Evolutionary conservation across 37 sponge, comb jelly and placozoan genomes (phyloP).

Genomic region (Mnemiopsis leidyi): DNA sequence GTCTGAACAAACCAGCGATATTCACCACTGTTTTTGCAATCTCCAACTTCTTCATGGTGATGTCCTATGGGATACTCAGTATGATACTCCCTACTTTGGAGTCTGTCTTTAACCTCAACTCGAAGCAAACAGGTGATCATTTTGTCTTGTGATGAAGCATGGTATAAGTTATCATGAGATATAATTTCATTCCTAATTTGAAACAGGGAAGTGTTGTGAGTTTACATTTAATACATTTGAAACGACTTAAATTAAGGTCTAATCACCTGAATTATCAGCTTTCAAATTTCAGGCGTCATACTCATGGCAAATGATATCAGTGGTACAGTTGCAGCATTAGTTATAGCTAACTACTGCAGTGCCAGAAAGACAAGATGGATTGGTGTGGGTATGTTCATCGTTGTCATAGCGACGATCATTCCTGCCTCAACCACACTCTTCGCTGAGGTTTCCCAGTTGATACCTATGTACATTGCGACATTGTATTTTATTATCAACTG

Average conservation of each 20-base stretch:
- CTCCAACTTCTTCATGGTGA: slow-evolving; percentile 27
- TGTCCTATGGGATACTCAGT: background rate
- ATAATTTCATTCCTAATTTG: background rate
- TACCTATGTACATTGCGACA: too few species aligned
- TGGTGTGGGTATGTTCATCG: slow-evolving; percentile 13
- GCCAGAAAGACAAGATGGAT: slow-evolving; percentile 57
- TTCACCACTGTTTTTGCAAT: slow-evolving; percentile 8
- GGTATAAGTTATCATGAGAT: background rate
- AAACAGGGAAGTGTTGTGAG: too few species aligned
- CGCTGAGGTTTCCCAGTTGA: slow-evolving; percentile 49
- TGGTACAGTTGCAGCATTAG: slow-evolving; percentile 23
- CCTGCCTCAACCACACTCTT: slow-evolving; percentile 29
- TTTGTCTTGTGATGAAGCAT: too few species aligned
- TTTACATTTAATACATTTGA: too few species aligned
- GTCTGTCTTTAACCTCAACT: slow-evolving; percentile 23
- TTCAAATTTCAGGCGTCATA: background rate
- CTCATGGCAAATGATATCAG: slow-evolving; percentile 57
- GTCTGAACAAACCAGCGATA: slow-evolving; percentile 19
- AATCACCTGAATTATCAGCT: too few species aligned
- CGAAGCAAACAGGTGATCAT: slow-evolving; percentile 44
- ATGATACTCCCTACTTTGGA: slow-evolving; percentile 24
- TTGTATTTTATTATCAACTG: too few species aligned
- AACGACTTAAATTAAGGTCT: too few species aligned
- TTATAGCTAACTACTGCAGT: slow-evolving; percentile 58
- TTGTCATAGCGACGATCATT: background rate